Evolutionary conservation across 2,888 invertebrate genomes (phyloP).

Genomic region (Phengaris arion): DNA sequence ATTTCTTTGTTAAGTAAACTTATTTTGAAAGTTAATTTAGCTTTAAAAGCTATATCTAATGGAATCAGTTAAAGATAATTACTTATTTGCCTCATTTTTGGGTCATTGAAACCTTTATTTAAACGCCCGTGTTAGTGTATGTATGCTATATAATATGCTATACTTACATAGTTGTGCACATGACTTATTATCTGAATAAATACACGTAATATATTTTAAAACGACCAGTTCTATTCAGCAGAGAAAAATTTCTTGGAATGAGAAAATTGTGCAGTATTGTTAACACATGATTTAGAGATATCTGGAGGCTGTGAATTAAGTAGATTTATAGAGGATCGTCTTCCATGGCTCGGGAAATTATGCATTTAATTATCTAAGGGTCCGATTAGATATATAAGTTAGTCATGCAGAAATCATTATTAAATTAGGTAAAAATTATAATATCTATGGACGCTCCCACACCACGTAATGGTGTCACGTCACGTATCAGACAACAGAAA

Average conservation of each 20-base stretch:
- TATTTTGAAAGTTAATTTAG: no score
- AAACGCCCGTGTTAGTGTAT: neutral
- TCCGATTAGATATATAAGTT: neutral
- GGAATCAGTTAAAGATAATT: no score
- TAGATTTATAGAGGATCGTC: constrained; percentile 10
- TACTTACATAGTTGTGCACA: neutral
- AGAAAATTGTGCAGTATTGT: neutral
- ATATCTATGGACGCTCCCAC: no score
- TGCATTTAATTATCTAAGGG: neutral
- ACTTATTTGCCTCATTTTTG: no score
- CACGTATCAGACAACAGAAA: no score
- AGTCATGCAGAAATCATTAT: neutral
- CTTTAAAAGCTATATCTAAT: no score
- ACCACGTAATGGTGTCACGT: no score
- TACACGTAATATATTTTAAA: neutral
- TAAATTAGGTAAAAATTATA: no score
- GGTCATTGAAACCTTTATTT: no score
- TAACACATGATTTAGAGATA: constrained; percentile 4
- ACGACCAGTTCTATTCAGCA: neutral
- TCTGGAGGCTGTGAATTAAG: constrained; percentile 14
- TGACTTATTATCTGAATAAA: neutral
- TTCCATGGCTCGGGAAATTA: neutral
- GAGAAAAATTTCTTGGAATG: neutral
- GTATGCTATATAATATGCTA: no score
- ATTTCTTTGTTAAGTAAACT: no score